A percentile compares a stretch with the other conserved stretches of the same genome.
phyloP scores from a whole-genome alignment of 2,113 vertebrate species.

The Mirza zaza region DNA sequence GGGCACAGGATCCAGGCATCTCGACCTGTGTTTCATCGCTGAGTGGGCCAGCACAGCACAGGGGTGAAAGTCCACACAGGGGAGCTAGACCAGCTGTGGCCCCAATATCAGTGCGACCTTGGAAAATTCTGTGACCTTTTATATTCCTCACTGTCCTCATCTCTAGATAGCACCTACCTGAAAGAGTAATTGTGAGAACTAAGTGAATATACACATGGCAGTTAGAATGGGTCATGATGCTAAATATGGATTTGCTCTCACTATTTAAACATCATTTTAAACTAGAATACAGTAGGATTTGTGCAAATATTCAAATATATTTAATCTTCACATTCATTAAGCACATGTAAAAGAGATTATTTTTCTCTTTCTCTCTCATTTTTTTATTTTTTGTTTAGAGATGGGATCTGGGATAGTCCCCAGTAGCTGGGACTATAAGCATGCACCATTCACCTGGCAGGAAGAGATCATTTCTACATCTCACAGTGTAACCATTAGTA shows the following conservation, averaged over 20 bases:
- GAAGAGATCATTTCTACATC: not conserved
- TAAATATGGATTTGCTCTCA: not conserved
- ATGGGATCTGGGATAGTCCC: too few species aligned
- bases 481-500: not conserved
- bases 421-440: too few species aligned
- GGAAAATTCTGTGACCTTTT: not conserved
- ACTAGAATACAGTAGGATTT: not conserved
- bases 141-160: not conserved
- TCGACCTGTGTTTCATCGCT: not conserved
- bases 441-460: too few species aligned
- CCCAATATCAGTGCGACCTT: not conserved
- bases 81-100: not conserved
- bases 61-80: rapidly evolving
- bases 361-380: not conserved
- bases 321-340: not conserved
- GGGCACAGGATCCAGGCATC: not conserved
- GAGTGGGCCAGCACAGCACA: rapidly evolving
- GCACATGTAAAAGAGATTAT: not conserved
- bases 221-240: not conserved
- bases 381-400: too few species aligned
- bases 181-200: not conserved
- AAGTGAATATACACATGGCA: not conserved
- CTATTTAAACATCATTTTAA: not conserved
- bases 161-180: not conserved
- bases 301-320: not conserved